phyloP scores from a whole-genome alignment of 2,113 vertebrate species.

The Calypte anna region DNA sequence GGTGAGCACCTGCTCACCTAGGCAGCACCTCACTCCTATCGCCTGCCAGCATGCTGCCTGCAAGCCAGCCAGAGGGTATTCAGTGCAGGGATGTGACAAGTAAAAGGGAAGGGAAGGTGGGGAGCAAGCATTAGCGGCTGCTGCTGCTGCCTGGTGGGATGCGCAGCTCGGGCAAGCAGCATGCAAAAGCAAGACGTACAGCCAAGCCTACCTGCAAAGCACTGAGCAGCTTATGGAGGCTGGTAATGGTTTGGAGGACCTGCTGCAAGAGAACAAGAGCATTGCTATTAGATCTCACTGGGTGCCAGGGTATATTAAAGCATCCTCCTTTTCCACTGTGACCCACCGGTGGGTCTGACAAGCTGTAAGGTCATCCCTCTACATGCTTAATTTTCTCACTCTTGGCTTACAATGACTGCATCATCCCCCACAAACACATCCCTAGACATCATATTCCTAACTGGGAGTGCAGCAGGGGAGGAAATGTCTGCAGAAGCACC shows the following conservation, averaged over 20 bases:
- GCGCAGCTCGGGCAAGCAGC: neutral
- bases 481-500: neutral
- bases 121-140: rapidly evolving
- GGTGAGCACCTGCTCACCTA: neutral
- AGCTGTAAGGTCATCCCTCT: neutral
- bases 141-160: neutral
- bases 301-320: neutral
- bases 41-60: neutral
- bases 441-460: neutral
- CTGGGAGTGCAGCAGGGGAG: neutral
- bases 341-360: neutral
- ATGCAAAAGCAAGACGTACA: neutral
- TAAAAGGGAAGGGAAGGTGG: neutral
- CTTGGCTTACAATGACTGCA: neutral
- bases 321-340: neutral
- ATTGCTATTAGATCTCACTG: neutral
- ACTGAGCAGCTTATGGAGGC: constrained; percentile 88
- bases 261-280: constrained; percentile 77
- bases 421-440: neutral
- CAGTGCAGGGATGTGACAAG: neutral
- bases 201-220: constrained; percentile 85
- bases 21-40: neutral
- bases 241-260: constrained; percentile 86
- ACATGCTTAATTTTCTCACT: neutral
- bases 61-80: rapidly evolving